Evolutionary conservation across 2,797 vertebrate genomes (phyloP).

Genomic region (Periophthalmus magnuspinnatus): DNA sequence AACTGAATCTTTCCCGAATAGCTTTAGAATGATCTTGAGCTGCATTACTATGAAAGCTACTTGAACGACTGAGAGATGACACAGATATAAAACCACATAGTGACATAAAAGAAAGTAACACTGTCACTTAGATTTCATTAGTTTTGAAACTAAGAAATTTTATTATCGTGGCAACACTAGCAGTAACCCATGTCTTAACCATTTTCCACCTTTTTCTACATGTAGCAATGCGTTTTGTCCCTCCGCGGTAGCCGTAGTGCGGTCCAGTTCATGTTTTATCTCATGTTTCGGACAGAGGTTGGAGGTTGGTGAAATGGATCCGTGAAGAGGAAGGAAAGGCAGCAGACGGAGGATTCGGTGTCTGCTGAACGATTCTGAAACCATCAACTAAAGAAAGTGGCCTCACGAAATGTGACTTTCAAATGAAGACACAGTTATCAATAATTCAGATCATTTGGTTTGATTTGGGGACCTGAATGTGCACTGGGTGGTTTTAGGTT

Average conservation of each 20-base stretch:
- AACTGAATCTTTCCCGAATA: too few species aligned
- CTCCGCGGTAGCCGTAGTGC: not conserved
- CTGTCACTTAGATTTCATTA: too few species aligned
- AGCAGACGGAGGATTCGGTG: conserved; percentile 2
- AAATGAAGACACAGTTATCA: not conserved
- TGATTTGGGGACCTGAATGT: not conserved
- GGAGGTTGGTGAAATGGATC: conserved; percentile 1
- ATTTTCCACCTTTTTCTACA: not conserved
- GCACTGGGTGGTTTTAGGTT: not conserved
- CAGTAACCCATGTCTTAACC: too few species aligned
- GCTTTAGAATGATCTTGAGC: too few species aligned
- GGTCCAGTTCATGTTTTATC: not conserved
- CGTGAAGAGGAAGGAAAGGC: conserved; percentile 5
- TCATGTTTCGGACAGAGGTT: not conserved
- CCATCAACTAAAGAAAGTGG: not conserved
- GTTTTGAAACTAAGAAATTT: too few species aligned
- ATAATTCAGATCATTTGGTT: conserved; percentile 6
- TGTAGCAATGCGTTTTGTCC: not conserved
- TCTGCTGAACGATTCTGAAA: not conserved
- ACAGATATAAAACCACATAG: too few species aligned
- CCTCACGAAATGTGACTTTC: not conserved
- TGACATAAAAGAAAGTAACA: too few species aligned
- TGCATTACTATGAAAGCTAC: too few species aligned
- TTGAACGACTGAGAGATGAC: too few species aligned
- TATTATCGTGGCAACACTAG: too few species aligned